Base-by-base conservation (phyloP, 2,797 vertebrate species). In the Amniataba percoides region DNA sequence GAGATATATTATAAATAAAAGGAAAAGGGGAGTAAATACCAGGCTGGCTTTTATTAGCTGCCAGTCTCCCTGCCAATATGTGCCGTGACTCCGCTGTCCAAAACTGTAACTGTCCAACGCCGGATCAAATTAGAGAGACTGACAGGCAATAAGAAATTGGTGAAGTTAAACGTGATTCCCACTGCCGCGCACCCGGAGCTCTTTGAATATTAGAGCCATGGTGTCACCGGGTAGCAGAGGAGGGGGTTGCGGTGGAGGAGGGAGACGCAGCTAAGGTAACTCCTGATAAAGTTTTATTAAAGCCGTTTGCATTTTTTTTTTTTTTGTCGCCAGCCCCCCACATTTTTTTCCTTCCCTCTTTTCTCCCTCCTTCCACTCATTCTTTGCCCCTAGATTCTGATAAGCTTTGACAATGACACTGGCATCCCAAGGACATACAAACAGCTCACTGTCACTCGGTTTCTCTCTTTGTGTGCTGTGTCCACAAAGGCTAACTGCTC, bases 121-220 rank as follows among this genome's bases (percentile, higher is more conserved):
- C 92, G 77, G 88, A 95, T 96, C 92, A 95, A 95, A 96, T 96
- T 96, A 96, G 92, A 94, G 76, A 94, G 94, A 95, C 90, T 96
- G 95, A 95, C 95, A 96, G 95, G 94, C 93, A 96, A 96, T 96
- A 95, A 96, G 93, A 91, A 95, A 92, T 84, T 87, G 93, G 89
- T 88, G 88, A 92, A 95, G 94, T 94, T 95, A 96, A 95, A 95
- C 78, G 92, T 71, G 91, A 90, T 94, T 94, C 88, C 87, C 51
- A 81, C 87, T 78, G 86, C 89, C 58, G 48, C 48, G 85, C 83
- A 90, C 80, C 87, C 87, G n/a, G 42, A 84, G 86, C 89, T 89
- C 90, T 94, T 94, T 94, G 94, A 94, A 94, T 95, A 94, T 93
- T 91, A 88, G 88, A 90, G 87, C 49, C 62, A 77, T 39, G 80